Conservation (phyloP, 1,140 invertebrate genomes). For the Pseudachorutes palmiensis region DNA sequence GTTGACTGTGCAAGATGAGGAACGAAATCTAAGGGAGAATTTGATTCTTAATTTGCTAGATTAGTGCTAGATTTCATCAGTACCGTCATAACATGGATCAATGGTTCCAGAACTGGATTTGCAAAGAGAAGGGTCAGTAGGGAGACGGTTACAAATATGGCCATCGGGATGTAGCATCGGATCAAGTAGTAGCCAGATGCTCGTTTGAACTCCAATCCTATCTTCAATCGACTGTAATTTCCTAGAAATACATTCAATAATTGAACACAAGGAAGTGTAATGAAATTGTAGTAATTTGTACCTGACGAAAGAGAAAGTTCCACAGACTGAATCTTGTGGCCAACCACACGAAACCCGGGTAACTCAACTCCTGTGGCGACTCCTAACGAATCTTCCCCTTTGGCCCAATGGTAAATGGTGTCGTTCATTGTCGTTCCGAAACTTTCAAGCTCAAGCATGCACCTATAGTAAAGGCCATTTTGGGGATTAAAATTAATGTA, state of each 20-base stretch:
- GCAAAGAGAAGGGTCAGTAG: constrained; percentile 3
- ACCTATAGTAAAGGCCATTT: neutral
- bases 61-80: neutral
- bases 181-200: neutral
- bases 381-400: neutral
- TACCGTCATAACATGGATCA: constrained; percentile 3
- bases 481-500: neutral
- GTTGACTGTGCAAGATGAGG: neutral
- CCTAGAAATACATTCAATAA: neutral
- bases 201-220: neutral
- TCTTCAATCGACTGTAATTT: neutral
- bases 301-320: neutral
- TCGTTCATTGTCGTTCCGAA: constrained; percentile 12
- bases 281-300: neutral
- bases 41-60: neutral
- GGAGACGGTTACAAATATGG: neutral
- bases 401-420: constrained; percentile 6
- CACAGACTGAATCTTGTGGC: neutral
- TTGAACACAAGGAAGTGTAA: neutral
- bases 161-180: neutral
- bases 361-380: neutral
- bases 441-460: constrained; percentile 28
- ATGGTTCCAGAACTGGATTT: neutral
- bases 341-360: neutral
- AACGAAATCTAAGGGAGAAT: neutral